These are phyloP conservation scores for Diplodus puntazzo DNA, from an alignment of 2,797 vertebrate species.

Conservation along the genomic window DNA sequence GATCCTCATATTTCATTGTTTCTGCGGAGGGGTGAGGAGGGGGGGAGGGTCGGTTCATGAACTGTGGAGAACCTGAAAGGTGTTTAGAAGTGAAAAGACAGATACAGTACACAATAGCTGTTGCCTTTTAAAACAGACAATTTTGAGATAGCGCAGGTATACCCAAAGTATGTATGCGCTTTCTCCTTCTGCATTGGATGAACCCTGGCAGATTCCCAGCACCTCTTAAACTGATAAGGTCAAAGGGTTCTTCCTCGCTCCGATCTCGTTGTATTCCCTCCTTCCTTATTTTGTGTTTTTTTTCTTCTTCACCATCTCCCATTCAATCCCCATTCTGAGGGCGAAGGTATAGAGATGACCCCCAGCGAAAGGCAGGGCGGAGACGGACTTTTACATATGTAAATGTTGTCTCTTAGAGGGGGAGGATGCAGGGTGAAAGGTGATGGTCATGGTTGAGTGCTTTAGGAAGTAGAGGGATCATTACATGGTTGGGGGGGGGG, in stretches of 20 bases:
- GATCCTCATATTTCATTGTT: constrained; percentile 71
- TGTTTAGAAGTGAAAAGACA: constrained; percentile 77
- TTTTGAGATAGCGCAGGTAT: constrained; percentile 54
- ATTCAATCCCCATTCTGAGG: constrained; percentile 57
- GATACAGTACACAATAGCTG: constrained; percentile 60
- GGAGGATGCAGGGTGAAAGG: constrained; percentile 82
- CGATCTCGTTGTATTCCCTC: constrained; percentile 50
- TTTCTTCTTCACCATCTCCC: constrained; percentile 38
- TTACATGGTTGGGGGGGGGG: constrained; percentile 64
- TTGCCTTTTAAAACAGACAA: constrained; percentile 33
- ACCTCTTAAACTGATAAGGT: constrained; percentile 49
- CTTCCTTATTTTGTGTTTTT: constrained; percentile 54
- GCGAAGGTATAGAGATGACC: constrained; percentile 49
- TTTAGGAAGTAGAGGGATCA: constrained; percentile 88
- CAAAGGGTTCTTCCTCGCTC: constrained; percentile 44
- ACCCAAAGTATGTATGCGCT: constrained; percentile 9
- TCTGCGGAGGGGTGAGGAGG: not conserved
- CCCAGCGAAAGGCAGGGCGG: constrained; percentile 52
- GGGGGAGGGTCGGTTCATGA: constrained; percentile 43
- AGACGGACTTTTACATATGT: constrained; percentile 84
- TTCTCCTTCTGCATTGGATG: not conserved
- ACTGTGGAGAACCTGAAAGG: constrained; percentile 55
- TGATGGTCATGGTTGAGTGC: constrained; percentile 88
- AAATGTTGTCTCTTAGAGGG: constrained; percentile 77
- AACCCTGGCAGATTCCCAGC: constrained; percentile 32